Base-by-base conservation (phyloP, 37 sponge, comb jelly and placozoan genomes). In the Eunapius fragilis region DNA sequence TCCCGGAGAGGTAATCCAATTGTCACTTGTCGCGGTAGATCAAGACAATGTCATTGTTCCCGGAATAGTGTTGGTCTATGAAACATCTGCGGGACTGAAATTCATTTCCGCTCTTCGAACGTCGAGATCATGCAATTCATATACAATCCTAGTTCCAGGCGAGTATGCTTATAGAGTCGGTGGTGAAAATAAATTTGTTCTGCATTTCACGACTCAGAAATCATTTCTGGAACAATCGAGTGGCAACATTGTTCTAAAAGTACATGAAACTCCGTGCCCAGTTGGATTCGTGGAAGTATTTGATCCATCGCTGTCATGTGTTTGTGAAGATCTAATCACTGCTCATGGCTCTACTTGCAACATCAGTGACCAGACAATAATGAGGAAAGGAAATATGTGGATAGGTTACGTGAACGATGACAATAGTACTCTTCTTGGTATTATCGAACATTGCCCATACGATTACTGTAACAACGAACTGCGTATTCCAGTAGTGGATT, bases 391-490 rank as follows among this genome's bases (percentile, higher is more conserved):
- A 30, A 25, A 34, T 26, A 25, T 67, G 28, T 80, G 80, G 80
- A 67, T 80, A 32, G 80, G 80, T 2, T 58, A 58, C 58, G 58
- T 58, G 19, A 58, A 1, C 17, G 41, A 41, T 6, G n/a, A n/a
- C n/a, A 33, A 27, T 4, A 27, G 6, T 9, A 32, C 77, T 31
- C 25, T 24, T 9, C 33, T 28, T 32, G 33, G 76, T 3, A 74
- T 83, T 45, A 25, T 83, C 1, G 27, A 37, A 3, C 17, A 71
- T 48, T 71, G 82, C 45, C 72, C 72, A 23, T 71, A 71, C 35
- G 38, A 70, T 33, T 82, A 68, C 37, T 82, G 82, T 31, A 23
- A 71, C 17, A 25, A 28, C 45, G 58, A 58, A 58, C 14, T 17
- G 22, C 58, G 58, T 17, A 19, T 58, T 10, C 58, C 58, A 58